phyloP scores from a whole-genome alignment of 2,113 vertebrate genomes.

The Sylvicapra grimmia region DNA sequence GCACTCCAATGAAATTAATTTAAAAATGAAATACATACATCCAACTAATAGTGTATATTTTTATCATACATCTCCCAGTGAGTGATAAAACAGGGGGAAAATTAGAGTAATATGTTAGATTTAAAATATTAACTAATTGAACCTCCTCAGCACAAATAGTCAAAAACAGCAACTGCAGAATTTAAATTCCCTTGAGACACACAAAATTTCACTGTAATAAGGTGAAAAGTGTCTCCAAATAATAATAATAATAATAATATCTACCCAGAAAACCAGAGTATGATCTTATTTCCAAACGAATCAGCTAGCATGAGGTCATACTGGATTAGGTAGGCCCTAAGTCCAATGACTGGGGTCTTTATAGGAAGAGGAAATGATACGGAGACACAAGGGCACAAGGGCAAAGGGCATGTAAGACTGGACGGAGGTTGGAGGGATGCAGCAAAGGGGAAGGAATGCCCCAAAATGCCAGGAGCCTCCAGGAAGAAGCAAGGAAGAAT shows the following conservation, averaged over 20 bases:
- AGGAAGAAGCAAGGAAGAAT: neutral
- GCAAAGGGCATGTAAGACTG: neutral
- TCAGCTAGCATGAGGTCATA: neutral
- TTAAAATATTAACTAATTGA: neutral
- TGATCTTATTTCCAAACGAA: neutral
- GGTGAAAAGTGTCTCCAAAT: neutral
- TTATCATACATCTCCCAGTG: neutral
- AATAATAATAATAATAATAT: neutral
- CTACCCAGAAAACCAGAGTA: neutral
- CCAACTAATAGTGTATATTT: neutral
- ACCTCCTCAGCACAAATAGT: neutral
- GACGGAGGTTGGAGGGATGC: neutral
- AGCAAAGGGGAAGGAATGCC: neutral
- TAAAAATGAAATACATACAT: neutral
- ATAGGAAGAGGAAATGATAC: neutral
- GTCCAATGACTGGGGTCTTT: neutral
- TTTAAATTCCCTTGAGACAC: neutral
- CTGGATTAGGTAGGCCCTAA: neutral
- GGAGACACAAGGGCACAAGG: too few species aligned
- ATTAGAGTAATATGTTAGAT: neutral
- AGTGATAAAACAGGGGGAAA: neutral
- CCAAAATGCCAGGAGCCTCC: neutral
- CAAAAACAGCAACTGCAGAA: neutral
- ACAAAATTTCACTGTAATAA: neutral
- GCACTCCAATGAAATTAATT: neutral